Percentiles rank a stretch among this genome's conserved stretches.
These are phyloP conservation scores for Willisornis vidua DNA, from an alignment of 2,113 vertebrate species.

Conservation along the genomic window DNA sequence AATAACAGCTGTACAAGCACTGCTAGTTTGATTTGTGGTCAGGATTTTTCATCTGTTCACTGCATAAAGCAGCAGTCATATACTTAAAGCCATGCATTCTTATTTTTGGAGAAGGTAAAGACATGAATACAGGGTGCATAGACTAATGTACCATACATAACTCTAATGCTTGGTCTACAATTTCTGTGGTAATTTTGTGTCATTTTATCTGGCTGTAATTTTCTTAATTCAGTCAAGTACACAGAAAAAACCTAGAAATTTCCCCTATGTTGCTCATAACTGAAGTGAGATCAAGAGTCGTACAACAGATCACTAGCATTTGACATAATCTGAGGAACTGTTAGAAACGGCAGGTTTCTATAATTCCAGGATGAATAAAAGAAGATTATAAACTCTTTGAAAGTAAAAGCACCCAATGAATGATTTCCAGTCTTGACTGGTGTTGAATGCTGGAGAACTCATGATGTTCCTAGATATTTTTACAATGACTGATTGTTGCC, in stretches of 20 bases:
- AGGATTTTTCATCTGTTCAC: not conserved
- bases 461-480: not conserved
- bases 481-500: not conserved
- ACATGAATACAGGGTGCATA: not conserved
- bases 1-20: not conserved
- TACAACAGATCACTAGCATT: not conserved
- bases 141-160: not conserved
- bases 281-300: not conserved
- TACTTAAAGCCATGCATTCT: not conserved
- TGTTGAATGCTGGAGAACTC: not conserved
- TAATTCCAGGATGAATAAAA: not conserved
- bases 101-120: not conserved
- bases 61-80: not conserved
- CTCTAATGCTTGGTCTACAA: not conserved
- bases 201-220: not conserved
- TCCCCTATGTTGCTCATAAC: not conserved
- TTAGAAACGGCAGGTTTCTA: not conserved
- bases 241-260: not conserved
- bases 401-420: not conserved
- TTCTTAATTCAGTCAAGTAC: not conserved
- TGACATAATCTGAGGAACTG: not conserved
- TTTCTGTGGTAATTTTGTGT: not conserved
- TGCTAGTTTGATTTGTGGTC: slow-evolving; percentile 7
- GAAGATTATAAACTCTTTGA: not conserved
- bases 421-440: not conserved